Percentiles rank a stretch among this genome's conserved stretches.
Evolutionary conservation across 2,113 vertebrate genomes (phyloP).

Genomic region (Salvelinus namaycush): DNA sequence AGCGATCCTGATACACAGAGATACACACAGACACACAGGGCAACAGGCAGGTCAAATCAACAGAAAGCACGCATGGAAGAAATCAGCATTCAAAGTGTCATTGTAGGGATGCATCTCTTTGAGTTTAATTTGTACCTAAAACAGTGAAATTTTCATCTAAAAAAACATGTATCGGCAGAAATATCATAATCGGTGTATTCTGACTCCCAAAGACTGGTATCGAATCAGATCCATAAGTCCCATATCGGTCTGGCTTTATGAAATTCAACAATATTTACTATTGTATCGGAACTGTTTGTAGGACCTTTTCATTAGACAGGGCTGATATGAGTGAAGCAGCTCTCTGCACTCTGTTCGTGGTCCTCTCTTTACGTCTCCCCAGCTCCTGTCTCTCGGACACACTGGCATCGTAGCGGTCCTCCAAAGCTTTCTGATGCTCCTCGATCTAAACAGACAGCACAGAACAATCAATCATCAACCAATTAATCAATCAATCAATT

Average conservation of each 20-base stretch:
- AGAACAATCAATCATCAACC: not conserved
- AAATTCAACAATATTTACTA: no score
- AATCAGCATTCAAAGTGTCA: no score
- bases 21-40: not conserved
- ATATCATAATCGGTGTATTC: no score
- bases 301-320: constrained; percentile 52
- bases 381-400: constrained; percentile 45
- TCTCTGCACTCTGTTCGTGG: constrained; percentile 42
- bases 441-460: constrained; percentile 6
- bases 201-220: no score
- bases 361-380: constrained; percentile 40
- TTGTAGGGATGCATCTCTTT: no score
- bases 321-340: constrained; percentile 32
- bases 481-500: not conserved
- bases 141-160: no score
- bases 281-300: not conserved
- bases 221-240: no score
- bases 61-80: not conserved
- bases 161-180: no score
- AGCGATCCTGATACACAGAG: constrained; percentile 51
- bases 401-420: constrained; percentile 38
- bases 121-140: no score
- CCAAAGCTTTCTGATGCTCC: constrained; percentile 55
- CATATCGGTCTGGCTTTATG: no score
- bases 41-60: not conserved